phyloP scores from a whole-genome alignment of 1,140 invertebrate genomes.

The Tetraneura akinire region DNA sequence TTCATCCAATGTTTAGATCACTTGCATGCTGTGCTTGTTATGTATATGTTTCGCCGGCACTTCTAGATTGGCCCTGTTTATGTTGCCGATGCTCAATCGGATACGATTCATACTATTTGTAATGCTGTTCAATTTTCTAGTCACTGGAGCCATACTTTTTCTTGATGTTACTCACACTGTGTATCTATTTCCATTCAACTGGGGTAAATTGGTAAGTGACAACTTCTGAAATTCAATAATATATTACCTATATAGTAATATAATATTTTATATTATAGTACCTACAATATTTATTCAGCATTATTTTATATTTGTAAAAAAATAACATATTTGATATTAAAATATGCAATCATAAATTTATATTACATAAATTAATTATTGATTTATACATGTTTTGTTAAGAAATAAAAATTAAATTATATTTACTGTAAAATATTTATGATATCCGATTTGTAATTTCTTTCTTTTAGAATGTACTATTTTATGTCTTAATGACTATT shows the following conservation, averaged over 20 bases:
- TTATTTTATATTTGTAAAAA: too few relatives aligned
- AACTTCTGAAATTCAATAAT: too few relatives aligned
- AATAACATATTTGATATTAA: too few relatives aligned
- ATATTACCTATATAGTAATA: too few relatives aligned
- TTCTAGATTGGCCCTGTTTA: constrained; percentile 74
- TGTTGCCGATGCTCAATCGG: constrained; percentile 67
- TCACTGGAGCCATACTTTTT: constrained; percentile 78
- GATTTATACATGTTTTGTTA: too few relatives aligned
- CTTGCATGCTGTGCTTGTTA: constrained; percentile 72
- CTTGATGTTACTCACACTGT: constrained; percentile 81
- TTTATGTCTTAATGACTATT: constrained; percentile 68
- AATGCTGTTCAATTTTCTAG: constrained; percentile 77
- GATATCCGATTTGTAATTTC: background rate
- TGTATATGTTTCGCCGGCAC: constrained; percentile 76
- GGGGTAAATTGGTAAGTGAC: constrained; percentile 73
- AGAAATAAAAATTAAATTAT: too few relatives aligned
- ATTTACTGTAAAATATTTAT: background rate
- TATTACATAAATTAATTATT: too few relatives aligned
- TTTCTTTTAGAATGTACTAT: constrained; percentile 64
- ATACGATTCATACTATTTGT: constrained; percentile 76
- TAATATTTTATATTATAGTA: too few relatives aligned
- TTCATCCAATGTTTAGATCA: too few relatives aligned
- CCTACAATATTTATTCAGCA: too few relatives aligned
- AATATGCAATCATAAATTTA: too few relatives aligned
- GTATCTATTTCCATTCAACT: constrained; percentile 80